A percentile compares a stretch with the other conserved stretches of the same genome.
These are phyloP conservation scores for Spodoptera littoralis DNA, from an alignment of 2,888 invertebrate genomes.

Conservation along the genomic window DNA sequence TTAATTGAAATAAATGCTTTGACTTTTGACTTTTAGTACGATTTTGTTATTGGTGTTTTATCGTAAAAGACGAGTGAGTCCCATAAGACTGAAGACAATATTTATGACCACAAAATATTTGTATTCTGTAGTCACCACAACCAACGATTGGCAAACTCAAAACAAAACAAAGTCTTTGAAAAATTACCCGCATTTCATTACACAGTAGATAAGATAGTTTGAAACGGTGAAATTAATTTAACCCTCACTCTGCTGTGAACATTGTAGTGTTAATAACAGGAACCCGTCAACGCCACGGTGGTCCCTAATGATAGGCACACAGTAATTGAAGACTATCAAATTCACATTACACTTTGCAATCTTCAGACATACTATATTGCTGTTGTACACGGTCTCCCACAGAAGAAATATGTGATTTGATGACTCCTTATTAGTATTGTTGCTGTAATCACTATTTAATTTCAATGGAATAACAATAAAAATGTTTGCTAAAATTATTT, in stretches of 20 bases:
- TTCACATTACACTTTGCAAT: conserved; percentile 55
- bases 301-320: conserved; percentile 50
- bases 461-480: background rate
- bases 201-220: conserved; percentile 38
- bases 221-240: conserved; percentile 41
- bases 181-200: conserved; percentile 48
- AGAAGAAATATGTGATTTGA: conserved; percentile 31
- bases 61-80: too few species aligned
- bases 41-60: too few species aligned
- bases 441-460: conserved; percentile 14
- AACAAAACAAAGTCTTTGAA: conserved; percentile 9
- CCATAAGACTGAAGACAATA: too few species aligned
- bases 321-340: conserved; percentile 56
- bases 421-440: conserved; percentile 17
- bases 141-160: conserved; percentile 8
- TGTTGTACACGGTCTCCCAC: conserved; percentile 25
- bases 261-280: conserved; percentile 33
- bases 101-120: background rate
- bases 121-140: conserved; percentile 3
- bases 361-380: conserved; percentile 11
- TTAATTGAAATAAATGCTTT: too few species aligned
- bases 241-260: conserved; percentile 23
- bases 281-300: conserved; percentile 46
- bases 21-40: too few species aligned
- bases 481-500: background rate